A percentile compares a stretch with the other conserved stretches of the same genome.
phyloP scores from a whole-genome alignment of 2,113 vertebrate species.

The Chlorodrepanis virens region DNA sequence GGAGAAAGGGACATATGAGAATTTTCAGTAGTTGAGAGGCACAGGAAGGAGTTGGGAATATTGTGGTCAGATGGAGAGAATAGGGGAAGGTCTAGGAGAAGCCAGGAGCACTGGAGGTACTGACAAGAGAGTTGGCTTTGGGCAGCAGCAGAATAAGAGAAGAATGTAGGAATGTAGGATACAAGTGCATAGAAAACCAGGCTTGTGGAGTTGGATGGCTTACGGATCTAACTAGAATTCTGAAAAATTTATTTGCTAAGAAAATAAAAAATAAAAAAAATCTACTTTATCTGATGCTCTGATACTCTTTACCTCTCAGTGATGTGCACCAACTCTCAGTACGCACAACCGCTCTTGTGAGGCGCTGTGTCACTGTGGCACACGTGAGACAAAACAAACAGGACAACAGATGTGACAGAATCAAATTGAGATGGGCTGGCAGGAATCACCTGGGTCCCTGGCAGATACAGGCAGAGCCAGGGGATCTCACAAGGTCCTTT shows the following conservation, averaged over 20 bases:
- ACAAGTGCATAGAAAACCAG: neutral
- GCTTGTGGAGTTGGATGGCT: neutral
- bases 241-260: neutral
- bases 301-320: neutral
- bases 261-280: neutral
- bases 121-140: rapidly evolving
- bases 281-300: neutral
- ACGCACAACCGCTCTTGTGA: rapidly evolving
- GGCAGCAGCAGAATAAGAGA: neutral
- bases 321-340: neutral
- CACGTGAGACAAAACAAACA: rapidly evolving
- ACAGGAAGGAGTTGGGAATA: neutral
- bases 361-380: neutral
- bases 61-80: neutral
- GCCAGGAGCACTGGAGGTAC: neutral
- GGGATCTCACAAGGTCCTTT: neutral
- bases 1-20: neutral
- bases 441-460: neutral
- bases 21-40: neutral
- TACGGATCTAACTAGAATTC: neutral
- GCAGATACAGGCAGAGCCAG: rapidly evolving
- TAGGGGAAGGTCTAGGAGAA: neutral
- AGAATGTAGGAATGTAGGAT: neutral
- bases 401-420: neutral
- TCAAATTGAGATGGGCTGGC: neutral